These are phyloP conservation scores for Dreissena rostriformis DNA, from an alignment of 1,140 invertebrate species.

Conservation along the genomic window DNA sequence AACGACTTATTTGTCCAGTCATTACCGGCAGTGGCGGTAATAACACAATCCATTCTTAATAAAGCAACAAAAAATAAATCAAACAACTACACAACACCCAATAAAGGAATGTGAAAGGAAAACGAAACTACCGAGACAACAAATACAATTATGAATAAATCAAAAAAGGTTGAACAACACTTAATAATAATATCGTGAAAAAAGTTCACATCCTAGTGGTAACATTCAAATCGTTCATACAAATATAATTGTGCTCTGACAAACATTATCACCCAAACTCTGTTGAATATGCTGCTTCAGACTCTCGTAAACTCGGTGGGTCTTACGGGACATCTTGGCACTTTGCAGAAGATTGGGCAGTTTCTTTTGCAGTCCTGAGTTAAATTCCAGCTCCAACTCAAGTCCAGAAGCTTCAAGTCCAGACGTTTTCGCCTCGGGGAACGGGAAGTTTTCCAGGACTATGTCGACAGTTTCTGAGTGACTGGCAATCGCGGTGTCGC, in stretches of 20 bases:
- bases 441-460: conserved; percentile 15
- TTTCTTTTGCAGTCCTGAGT: conserved; percentile 30
- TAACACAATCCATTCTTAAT: no score
- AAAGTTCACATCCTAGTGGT: not conserved
- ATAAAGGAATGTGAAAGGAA: no score
- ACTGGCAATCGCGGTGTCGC: conserved; percentile 37
- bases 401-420: conserved; percentile 34
- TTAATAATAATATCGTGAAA: no score
- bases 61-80: no score
- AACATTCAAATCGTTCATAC: conserved; percentile 4
- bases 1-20: no score
- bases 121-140: no score
- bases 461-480: not conserved
- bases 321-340: conserved; percentile 49
- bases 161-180: no score
- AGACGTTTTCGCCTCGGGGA: conserved; percentile 16
- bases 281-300: conserved; percentile 46
- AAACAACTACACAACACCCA: no score
- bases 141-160: no score
- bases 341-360: conserved; percentile 49
- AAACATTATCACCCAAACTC: conserved; percentile 18
- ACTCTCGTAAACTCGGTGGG: conserved; percentile 44
- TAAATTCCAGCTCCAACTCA: conserved; percentile 38
- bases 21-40: no score
- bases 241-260: conserved; percentile 50